Base-by-base conservation (phyloP, 2,797 vertebrate species). In the Naso thynnoides region DNA sequence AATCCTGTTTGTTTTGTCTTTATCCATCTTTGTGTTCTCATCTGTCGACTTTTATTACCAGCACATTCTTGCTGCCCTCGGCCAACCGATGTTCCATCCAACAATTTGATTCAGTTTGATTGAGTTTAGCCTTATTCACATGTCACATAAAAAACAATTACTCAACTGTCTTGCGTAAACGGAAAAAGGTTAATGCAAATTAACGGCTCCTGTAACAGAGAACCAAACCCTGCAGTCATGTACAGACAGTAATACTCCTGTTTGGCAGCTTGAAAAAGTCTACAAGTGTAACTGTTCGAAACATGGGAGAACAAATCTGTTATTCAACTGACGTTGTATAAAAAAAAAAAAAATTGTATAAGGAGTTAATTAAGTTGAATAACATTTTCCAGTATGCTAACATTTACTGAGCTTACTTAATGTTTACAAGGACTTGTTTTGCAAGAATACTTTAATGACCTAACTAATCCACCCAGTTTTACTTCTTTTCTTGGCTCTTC, bases 111-210 rank as follows among this genome's bases (percentile, higher is more conserved):
- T 77, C 19, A 2, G 49, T 21, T 49, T 78, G 44, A 87, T 83
- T 59, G 16, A 64, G 66, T 83, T 86, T 59, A 13, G 49, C 38
- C 47, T 70, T 2, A 33, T 31, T 72, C 42, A 33, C 0, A 1
- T 4, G 23, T 69, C 56, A 71, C 66, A 67, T 58, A 74, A 66
- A 84, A 53, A 76, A 73, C 31, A 49, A 70, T 86, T 70, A 78
- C 61, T 52, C 60, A 77, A 75, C 27, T 8, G 60, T 69, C 53
- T 83, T 59, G 78, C 69, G 41, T 68, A 78, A 72, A 67, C 8
- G 0, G 54, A 50, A 36, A 87, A 90, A 90, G 81, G 86, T 87
- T 73, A 89, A 82, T 45, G 13, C 39, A 70, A 78, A 82, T 78
- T 38, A 82, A 70, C 26, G 21, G 57, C 56, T 55, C 33, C 13